Conservation (phyloP, 2,113 vertebrate species). For the Vidua macroura region DNA sequence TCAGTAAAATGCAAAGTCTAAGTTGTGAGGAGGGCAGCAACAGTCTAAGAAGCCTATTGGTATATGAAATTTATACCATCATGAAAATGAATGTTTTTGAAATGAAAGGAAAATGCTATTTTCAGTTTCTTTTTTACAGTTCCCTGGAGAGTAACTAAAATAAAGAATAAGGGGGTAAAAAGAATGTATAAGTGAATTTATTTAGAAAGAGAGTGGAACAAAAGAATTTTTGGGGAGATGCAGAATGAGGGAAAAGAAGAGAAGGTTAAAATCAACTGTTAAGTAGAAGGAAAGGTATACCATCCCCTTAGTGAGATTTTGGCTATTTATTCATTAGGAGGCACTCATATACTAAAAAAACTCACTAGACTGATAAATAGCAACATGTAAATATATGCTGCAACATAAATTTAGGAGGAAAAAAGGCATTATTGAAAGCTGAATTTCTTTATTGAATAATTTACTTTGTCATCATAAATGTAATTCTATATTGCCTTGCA, state of each 20-base stretch:
- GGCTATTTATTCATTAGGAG: conserved; percentile 1
- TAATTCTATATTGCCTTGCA: conserved; percentile 14
- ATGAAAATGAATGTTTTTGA: not conserved
- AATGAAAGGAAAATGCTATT: not conserved
- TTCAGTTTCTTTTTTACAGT: not conserved
- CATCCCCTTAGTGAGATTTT: not conserved
- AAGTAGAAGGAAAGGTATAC: not conserved
- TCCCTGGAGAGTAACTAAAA: not conserved
- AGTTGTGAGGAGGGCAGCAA: not conserved
- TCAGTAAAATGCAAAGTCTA: not conserved
- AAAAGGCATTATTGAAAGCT: conserved; percentile 30
- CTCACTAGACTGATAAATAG: not conserved
- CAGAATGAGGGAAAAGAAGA: not conserved
- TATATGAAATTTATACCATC: not conserved
- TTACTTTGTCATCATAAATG: conserved; percentile 57
- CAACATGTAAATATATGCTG: not conserved
- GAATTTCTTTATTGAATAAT: conserved; percentile 62
- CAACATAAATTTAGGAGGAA: conserved; percentile 29
- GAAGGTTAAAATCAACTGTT: not conserved
- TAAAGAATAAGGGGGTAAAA: not conserved
- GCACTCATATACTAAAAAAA: not conserved
- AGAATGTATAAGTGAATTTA: not conserved
- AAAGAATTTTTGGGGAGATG: not conserved
- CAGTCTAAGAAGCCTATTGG: not conserved
- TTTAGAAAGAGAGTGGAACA: not conserved